Conservation (phyloP, 2,797 vertebrate species). For the Falco biarmicus region DNA sequence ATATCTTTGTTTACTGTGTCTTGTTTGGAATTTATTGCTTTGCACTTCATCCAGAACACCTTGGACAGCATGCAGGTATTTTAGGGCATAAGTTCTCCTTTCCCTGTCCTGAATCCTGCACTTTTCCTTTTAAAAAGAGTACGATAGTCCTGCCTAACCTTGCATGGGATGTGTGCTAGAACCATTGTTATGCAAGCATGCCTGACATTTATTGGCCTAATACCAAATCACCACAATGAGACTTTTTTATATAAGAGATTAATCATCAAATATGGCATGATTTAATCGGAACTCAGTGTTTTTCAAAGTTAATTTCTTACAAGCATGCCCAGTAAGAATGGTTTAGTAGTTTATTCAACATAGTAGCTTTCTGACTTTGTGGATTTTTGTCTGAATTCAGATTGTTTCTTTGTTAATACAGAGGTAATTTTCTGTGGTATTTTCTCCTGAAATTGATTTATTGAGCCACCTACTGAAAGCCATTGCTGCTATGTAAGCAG, state of each 20-base stretch:
- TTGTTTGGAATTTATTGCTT: constrained; percentile 82
- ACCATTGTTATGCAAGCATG: constrained; percentile 57
- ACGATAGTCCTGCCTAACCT: neutral
- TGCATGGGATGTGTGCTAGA: constrained; percentile 27
- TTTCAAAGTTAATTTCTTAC: neutral
- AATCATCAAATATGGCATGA: neutral
- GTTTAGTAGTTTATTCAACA: neutral
- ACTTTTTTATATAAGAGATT: neutral
- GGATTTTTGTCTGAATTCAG: constrained; percentile 55
- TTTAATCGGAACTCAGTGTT: neutral
- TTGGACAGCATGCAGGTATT: constrained; percentile 99
- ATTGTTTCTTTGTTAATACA: neutral
- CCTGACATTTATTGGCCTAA: neutral
- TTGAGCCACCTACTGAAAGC: neutral
- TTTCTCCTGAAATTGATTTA: neutral
- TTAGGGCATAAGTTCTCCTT: constrained; percentile 76
- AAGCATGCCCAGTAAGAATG: constrained; percentile 42
- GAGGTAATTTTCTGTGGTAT: neutral
- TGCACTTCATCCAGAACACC: constrained; percentile 89
- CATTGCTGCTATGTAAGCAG: neutral
- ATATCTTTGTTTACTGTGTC: constrained; percentile 84
- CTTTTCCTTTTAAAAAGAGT: neutral
- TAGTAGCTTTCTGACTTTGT: neutral
- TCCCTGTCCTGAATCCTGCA: neutral
- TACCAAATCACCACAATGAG: neutral